A percentile compares a stretch with the other conserved stretches of the same genome.
Evolutionary conservation across 2,113 vertebrate species (phyloP).

Genomic region (Brachypodius melanocephalos): DNA sequence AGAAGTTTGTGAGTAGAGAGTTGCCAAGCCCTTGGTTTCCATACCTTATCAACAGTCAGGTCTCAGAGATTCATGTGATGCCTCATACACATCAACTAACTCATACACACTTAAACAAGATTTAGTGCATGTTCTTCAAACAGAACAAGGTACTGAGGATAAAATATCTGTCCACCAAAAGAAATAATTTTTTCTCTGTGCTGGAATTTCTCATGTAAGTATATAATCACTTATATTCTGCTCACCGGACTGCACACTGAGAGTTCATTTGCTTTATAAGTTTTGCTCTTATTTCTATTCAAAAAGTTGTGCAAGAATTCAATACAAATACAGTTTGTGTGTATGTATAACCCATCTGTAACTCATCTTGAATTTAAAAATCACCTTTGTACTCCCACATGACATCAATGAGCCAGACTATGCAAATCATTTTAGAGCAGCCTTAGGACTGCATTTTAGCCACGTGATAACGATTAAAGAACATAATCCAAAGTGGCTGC

Average conservation of each 20-base stretch:
- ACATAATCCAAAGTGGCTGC: not conserved
- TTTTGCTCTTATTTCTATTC: not conserved
- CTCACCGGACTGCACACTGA: not conserved
- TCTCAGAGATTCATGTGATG: conserved; percentile 20
- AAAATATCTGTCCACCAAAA: not conserved
- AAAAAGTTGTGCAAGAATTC: not conserved
- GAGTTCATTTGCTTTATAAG: not conserved
- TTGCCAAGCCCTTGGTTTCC: not conserved
- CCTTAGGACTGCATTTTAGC: not conserved
- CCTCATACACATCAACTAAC: not conserved
- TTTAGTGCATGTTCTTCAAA: not conserved
- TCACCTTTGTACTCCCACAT: not conserved
- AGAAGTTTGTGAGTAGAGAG: not conserved
- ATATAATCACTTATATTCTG: not conserved
- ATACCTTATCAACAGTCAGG: not conserved
- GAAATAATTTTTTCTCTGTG: not conserved
- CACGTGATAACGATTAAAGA: not conserved
- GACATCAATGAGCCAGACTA: not conserved
- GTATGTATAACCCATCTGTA: not conserved
- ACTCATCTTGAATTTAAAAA: not conserved
- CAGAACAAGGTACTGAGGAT: not conserved
- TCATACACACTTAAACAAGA: conserved; percentile 37
- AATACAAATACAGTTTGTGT: not conserved
- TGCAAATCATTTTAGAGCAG: not conserved
- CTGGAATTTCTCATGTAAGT: not conserved